Evolutionary conservation across 2,113 vertebrate genomes (phyloP).

Genomic region (Callipepla californica): DNA sequence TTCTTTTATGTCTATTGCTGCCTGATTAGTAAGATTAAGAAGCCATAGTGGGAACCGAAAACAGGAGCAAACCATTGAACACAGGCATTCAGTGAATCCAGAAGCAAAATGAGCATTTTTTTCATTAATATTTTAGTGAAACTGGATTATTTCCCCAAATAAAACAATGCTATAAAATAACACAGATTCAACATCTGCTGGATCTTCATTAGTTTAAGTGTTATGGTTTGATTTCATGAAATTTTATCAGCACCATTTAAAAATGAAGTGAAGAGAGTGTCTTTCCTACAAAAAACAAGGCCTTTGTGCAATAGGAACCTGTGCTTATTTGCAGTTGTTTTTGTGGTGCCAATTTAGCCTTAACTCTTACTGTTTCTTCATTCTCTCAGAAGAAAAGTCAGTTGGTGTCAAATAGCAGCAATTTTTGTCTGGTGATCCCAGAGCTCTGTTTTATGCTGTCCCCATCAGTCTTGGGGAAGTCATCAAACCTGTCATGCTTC

Average conservation of each 20-base stretch:
- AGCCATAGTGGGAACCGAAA: background rate
- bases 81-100: background rate
- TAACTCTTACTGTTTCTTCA: background rate
- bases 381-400: background rate
- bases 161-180: background rate
- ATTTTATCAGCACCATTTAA: background rate
- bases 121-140: constrained; percentile 50
- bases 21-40: background rate
- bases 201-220: constrained; percentile 40
- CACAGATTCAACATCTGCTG: constrained; percentile 27
- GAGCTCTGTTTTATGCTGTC: background rate
- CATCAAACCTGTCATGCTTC: background rate
- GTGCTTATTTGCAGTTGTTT: background rate
- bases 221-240: background rate
- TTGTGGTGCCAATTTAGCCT: background rate
- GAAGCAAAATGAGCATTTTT: constrained; percentile 5
- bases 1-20: background rate
- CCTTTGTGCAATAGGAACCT: background rate
- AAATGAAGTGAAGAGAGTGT: background rate
- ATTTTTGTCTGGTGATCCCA: background rate
- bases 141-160: background rate
- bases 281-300: background rate
- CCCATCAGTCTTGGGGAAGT: background rate
- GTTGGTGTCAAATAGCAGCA: background rate
- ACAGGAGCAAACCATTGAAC: background rate